Evolutionary conservation across 2,113 vertebrate species (phyloP).

Genomic region (Halcyon malimbica): DNA sequence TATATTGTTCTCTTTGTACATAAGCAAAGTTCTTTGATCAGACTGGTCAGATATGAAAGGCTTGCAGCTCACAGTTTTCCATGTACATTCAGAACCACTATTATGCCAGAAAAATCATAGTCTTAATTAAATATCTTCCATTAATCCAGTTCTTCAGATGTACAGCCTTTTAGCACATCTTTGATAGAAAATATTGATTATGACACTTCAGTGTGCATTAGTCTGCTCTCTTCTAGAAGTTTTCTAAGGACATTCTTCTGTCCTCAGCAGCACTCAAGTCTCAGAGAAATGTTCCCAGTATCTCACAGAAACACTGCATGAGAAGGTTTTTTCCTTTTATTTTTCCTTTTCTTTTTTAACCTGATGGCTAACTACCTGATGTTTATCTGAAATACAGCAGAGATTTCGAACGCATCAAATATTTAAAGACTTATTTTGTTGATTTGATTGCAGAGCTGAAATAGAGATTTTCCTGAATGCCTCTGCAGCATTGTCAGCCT

Average conservation of each 20-base stretch:
- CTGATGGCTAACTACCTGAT: neutral
- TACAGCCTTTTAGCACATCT: constrained; percentile 1
- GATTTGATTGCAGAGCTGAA: neutral
- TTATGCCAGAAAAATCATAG: constrained; percentile 24
- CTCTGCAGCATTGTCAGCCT: neutral
- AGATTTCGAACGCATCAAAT: neutral
- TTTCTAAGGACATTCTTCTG: constrained; percentile 2
- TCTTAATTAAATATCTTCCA: constrained; percentile 54
- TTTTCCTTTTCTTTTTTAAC: neutral
- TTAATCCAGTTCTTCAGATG: constrained; percentile 22
- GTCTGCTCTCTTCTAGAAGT: constrained; percentile 27
- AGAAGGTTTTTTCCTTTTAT: neutral
- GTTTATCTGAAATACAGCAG: neutral
- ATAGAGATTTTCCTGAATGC: neutral
- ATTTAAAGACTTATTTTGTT: neutral
- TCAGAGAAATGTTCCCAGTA: neutral
- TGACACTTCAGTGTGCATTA: neutral
- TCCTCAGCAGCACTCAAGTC: neutral
- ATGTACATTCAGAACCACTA: constrained; percentile 6
- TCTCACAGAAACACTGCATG: neutral
- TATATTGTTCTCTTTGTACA: neutral
- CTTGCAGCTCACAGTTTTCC: neutral
- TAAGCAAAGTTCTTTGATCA: constrained; percentile 47
- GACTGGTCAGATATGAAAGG: neutral
- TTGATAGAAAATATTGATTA: constrained; percentile 33